Base-by-base conservation (phyloP, 2,888 invertebrate species). In the Drosophila meridionalis region DNA sequence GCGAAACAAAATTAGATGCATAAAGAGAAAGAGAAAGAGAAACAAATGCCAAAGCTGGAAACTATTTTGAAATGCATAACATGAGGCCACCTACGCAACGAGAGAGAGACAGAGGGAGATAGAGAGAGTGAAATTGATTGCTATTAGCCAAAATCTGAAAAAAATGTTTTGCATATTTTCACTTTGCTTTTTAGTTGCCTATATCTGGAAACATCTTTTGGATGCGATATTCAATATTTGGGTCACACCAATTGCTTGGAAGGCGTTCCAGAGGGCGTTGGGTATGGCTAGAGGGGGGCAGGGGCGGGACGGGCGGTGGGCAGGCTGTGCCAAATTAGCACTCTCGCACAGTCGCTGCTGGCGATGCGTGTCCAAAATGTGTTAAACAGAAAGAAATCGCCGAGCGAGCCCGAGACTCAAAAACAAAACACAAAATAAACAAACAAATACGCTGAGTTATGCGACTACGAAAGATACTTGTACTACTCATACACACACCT, bases 341-440 rank as follows among this genome's bases (percentile, higher is more conserved):
- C 79, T 69, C 65, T 48, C 38, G 36, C 20, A 52, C 20, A 52
- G 52, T 52, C 52, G 32, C 50, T 34, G 34, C 38, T 38, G 52
- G 58, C 69, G 58, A 62, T 66, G 77, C 77, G 79, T 78, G 77
- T 69, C 82, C 69, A 68, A 81, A 84, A 81, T 81, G 81, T 85
- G 85, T 82, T 85, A 85, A 83, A 69, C 75, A 61, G 58, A 86
- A 83, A 82, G 88, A 83, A 80, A 83, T 82, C 88, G 86, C 71
- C 72, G 75, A 70, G 58, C 53, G 52, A 60, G 38, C 56, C 65
- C 61, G 47, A 67, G 67, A 50, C 30, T 20, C 50, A 58, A 62
- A 71, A 52, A 36, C 42, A 74, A 65, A 61, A n/a, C 43, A 58
- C 34, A 57, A 56, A 28, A 43, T 32, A 71, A 45, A 36, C 40